Evolutionary conservation across 2,113 vertebrate genomes (phyloP), one percentile per base, ranked within the genome.

Genomic region (Aphyosemion australe): DNA sequence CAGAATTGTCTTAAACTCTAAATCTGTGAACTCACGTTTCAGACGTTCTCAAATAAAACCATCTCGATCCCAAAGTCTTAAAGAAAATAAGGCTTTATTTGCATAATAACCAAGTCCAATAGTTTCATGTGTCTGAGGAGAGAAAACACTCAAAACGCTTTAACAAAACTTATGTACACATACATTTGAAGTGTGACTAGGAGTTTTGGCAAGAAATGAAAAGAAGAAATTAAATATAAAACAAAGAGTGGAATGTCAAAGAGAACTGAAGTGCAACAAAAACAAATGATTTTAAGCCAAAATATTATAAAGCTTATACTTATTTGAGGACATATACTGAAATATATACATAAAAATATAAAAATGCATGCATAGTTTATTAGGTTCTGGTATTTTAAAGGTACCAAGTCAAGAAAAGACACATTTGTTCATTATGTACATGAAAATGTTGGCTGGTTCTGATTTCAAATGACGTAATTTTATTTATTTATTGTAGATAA

Each of bases 281-380:
- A 83, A 57, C 86, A 80, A 83, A 87, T 89, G 94, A 92, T 90
- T 81, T 85, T 84, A 93, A 89, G 82, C 76, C 50, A 72, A 79
- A 60, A 83, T 61, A 81, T 74, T 68, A 74, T n/a, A 75, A 94
- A 93, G 93, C 93, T 94, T 95, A 94, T 93, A 92, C 59, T 92
- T 91, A 93, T 90, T 91, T 54, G 85, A 93, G 86, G 91, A 92
- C 87, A 90, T 92, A 89, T 89, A 94, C 92, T 88, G 91, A 90
- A 90, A 90, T 93, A 93, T 91, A 94, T 90, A 94, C 92, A 95
- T 83, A 87, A 90, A 90, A 90, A 89, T 92, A 91, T 87, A 49
- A 93, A 92, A 92, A 80, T 82, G 90, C 95, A 96, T 95, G 95
- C 96, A 95, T 95, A 95, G 93, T 90, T 94, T 91, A 85, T 79